Evolutionary conservation across 2,888 invertebrate species (phyloP).

Genomic region (Melanchra persicariae): DNA sequence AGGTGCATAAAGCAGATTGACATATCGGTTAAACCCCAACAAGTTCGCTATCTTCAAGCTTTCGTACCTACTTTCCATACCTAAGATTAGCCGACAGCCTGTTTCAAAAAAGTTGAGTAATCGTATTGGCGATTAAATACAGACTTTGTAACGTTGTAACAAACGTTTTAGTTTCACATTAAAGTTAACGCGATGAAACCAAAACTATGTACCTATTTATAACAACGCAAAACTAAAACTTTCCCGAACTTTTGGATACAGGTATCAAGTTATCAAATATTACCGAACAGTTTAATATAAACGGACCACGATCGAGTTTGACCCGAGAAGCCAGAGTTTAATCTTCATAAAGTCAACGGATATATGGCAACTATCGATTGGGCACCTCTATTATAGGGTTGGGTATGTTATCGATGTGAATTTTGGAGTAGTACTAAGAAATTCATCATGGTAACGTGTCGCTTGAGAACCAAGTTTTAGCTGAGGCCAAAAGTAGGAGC

Average conservation of each 20-base stretch:
- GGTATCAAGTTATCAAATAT: slow-evolving; percentile 49
- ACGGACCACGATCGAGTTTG: slow-evolving; percentile 29
- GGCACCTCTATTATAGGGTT: slow-evolving; percentile 30
- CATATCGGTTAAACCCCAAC: too few species aligned
- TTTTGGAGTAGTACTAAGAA: slow-evolving; percentile 29
- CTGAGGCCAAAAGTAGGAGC: slow-evolving; percentile 8
- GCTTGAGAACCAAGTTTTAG: slow-evolving; percentile 18
- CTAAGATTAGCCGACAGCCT: background rate
- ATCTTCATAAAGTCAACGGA: slow-evolving; percentile 59
- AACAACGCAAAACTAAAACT: slow-evolving; percentile 29
- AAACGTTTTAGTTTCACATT: background rate
- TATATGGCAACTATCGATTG: slow-evolving; percentile 48
- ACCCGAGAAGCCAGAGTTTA: slow-evolving; percentile 47
- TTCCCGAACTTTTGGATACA: slow-evolving; percentile 27
- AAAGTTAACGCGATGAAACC: slow-evolving; percentile 22
- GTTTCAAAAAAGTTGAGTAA: too few species aligned
- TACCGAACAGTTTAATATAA: slow-evolving; percentile 53
- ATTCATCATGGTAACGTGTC: slow-evolving; percentile 18
- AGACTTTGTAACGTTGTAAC: background rate
- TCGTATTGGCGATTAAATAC: slow-evolving; percentile 8
- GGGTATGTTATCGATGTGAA: slow-evolving; percentile 18
- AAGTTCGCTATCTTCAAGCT: background rate
- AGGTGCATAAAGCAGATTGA: too few species aligned
- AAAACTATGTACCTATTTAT: slow-evolving; percentile 6
- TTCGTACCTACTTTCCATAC: background rate